Percentiles rank a stretch among this genome's conserved stretches.
phyloP scores from a whole-genome alignment of 2,888 invertebrate species.

The Erebia epiphron region DNA sequence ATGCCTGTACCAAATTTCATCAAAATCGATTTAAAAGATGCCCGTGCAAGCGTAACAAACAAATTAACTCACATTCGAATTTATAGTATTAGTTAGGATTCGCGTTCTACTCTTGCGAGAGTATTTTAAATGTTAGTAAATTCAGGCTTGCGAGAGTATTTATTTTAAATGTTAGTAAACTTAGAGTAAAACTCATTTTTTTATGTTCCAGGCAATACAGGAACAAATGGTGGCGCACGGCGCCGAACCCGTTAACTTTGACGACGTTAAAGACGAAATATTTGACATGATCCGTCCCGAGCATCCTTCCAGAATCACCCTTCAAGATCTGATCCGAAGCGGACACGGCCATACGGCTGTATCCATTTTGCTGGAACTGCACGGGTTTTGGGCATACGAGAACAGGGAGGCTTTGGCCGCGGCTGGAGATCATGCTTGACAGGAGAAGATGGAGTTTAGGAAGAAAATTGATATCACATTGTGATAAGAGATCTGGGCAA shows the following conservation, averaged over 20 bases:
- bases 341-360: constrained; percentile 97
- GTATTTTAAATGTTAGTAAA: no score
- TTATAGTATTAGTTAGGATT: no score
- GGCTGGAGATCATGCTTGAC: constrained; percentile 84
- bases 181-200: not conserved
- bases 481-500: not conserved
- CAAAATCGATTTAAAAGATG: no score
- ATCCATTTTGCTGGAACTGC: constrained; percentile 96
- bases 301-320: constrained; percentile 91
- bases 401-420: constrained; percentile 92
- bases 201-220: constrained; percentile 88
- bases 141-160: no score
- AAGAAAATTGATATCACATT: constrained; percentile 43
- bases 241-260: constrained; percentile 94
- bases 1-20: no score
- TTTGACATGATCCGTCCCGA: constrained; percentile 98
- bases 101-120: no score
- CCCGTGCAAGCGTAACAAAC: no score
- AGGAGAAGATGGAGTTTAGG: constrained; percentile 43
- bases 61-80: no score
- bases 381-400: constrained; percentile 98
- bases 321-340: constrained; percentile 92
- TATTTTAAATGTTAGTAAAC: no score
- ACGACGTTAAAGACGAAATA: constrained; percentile 98
- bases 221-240: constrained; percentile 94